These are phyloP conservation scores for Sebastolobus altivelis DNA, from an alignment of 2,797 vertebrate species.

Conservation along the genomic window DNA sequence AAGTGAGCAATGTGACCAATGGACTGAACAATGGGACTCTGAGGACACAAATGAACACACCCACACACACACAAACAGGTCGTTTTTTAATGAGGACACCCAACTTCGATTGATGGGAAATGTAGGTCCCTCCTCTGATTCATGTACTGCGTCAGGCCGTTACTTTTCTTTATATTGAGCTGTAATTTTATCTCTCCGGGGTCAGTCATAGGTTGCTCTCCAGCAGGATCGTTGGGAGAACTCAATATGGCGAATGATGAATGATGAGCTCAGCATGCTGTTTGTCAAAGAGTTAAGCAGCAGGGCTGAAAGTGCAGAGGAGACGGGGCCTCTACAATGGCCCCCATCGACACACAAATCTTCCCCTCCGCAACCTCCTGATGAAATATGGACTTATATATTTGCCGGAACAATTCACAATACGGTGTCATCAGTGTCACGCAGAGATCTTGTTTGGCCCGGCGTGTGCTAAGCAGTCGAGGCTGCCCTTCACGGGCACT, in stretches of 20 bases:
- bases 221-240: slow-evolving; percentile 34
- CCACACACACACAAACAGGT: slow-evolving; percentile 45
- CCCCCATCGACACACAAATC: slow-evolving; percentile 29
- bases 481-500: slow-evolving; percentile 3
- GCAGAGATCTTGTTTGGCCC: slow-evolving; percentile 19
- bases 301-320: slow-evolving; percentile 9
- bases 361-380: neutral
- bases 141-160: slow-evolving; percentile 31
- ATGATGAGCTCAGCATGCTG: slow-evolving; percentile 24
- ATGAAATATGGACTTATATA: slow-evolving; percentile 36
- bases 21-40: slow-evolving; percentile 65
- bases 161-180: slow-evolving; percentile 56
- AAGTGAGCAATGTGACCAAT: slow-evolving; percentile 68
- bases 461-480: slow-evolving; percentile 4
- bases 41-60: slow-evolving; percentile 54
- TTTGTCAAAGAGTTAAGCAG: slow-evolving; percentile 51
- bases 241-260: slow-evolving; percentile 54
- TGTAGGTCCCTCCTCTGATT: slow-evolving; percentile 32
- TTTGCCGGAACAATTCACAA: slow-evolving; percentile 23
- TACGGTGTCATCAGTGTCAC: slow-evolving; percentile 34
- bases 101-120: slow-evolving; percentile 61
- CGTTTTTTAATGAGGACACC: slow-evolving; percentile 55
- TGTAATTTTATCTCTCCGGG: slow-evolving; percentile 56
- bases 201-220: slow-evolving; percentile 59
- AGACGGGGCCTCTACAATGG: neutral